phyloP scores from a whole-genome alignment of 2,113 vertebrate genomes.

The Mohoua ochrocephala region DNA sequence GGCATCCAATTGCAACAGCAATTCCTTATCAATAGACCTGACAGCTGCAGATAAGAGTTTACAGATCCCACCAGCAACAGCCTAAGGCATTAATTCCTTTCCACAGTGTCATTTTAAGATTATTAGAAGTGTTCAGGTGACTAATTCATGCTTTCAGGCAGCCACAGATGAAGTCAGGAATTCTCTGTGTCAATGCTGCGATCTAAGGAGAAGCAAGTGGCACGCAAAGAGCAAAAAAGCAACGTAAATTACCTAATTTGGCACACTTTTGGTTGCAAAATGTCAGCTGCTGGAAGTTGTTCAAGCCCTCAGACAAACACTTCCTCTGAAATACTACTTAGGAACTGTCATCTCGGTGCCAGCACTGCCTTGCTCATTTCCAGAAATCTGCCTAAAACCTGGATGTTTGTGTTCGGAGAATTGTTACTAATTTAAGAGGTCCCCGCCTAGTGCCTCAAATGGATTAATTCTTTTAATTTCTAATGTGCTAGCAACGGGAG shows the following conservation, averaged over 20 bases:
- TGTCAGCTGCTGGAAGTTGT: neutral
- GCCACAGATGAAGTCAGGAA: neutral
- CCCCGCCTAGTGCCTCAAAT: neutral
- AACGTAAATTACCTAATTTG: neutral
- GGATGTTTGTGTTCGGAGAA: neutral
- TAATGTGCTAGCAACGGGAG: neutral
- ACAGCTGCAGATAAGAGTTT: neutral
- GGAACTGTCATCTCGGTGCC: neutral
- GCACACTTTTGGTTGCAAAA: neutral
- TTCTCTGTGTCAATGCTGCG: neutral
- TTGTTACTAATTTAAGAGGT: slow-evolving; percentile 8
- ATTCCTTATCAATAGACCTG: neutral
- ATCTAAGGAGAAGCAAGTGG: neutral
- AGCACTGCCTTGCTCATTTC: slow-evolving; percentile 1
- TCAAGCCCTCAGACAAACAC: neutral
- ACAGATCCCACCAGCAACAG: neutral
- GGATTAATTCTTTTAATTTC: neutral
- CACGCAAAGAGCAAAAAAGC: neutral
- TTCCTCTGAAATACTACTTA: neutral
- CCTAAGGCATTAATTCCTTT: neutral
- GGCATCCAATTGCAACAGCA: neutral
- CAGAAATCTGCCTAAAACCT: slow-evolving; percentile 4
- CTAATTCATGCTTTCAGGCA: neutral
- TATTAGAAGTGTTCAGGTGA: neutral
- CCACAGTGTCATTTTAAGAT: neutral